Percentiles rank a stretch among this genome's conserved stretches.
phyloP scores from a whole-genome alignment of 2,113 vertebrate species.

The Megatriorchis doriae region DNA sequence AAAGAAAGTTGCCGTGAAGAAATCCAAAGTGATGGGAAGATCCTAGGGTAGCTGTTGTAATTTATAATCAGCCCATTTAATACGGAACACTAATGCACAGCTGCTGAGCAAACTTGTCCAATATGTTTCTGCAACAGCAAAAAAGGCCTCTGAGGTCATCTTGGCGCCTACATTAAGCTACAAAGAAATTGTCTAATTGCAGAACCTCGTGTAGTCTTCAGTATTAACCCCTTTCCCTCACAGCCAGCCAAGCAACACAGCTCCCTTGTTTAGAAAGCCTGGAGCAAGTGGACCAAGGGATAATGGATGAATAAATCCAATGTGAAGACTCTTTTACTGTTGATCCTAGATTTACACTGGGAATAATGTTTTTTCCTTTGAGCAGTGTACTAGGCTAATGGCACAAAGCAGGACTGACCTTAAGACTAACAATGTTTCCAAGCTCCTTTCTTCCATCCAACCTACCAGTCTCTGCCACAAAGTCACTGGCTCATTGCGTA shows the following conservation, averaged over 20 bases:
- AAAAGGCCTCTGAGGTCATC: constrained; percentile 51
- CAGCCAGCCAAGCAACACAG: not conserved
- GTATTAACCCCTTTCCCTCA: not conserved
- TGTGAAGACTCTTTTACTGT: not conserved
- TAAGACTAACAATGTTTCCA: not conserved
- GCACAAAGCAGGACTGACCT: not conserved
- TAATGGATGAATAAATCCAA: not conserved
- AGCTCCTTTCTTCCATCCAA: not conserved
- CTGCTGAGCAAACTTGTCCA: constrained; percentile 53
- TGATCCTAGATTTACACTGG: not conserved
- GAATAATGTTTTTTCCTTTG: not conserved
- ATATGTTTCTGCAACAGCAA: constrained; percentile 2
- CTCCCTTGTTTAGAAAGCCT: not conserved
- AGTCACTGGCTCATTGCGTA: not conserved
- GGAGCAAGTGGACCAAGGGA: not conserved
- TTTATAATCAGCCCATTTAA: constrained; percentile 51
- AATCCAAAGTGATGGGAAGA: constrained; percentile 22
- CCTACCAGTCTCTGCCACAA: not conserved
- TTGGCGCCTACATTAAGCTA: not conserved
- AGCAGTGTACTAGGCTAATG: not conserved
- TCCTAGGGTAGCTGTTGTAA: constrained; percentile 15
- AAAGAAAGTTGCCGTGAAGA: not conserved
- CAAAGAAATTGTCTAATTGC: constrained; percentile 50
- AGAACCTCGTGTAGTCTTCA: constrained; percentile 26
- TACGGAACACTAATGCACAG: constrained; percentile 33